Conservation (phyloP, 2,113 vertebrate species). For the Phrynosoma blainvillii region DNA sequence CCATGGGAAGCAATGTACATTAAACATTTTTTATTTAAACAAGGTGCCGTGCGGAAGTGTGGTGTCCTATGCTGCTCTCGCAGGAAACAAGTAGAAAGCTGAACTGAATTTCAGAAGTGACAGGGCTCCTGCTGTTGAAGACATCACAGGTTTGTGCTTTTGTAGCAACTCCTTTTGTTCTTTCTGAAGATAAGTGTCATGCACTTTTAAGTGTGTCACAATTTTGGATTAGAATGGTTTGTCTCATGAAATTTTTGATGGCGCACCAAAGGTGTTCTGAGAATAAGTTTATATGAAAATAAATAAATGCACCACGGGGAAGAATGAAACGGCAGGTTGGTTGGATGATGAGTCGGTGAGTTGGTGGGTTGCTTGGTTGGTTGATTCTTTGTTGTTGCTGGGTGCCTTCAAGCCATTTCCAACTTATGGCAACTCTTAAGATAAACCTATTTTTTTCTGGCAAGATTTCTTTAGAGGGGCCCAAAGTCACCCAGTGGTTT, state of each 20-base stretch:
- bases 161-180: conserved; percentile 7
- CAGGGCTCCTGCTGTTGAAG: conserved; percentile 53
- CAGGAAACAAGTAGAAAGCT: conserved; percentile 76
- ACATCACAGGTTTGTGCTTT: conserved; percentile 73
- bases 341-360: no score
- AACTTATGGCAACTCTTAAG: no score
- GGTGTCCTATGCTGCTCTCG: conserved; percentile 62
- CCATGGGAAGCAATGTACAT: conserved; percentile 5
- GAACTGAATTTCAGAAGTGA: conserved; percentile 66
- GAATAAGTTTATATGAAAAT: background rate
- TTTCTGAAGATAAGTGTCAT: accelerated
- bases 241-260: background rate
- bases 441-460: no score
- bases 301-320: background rate
- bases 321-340: no score
- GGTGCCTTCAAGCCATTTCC: no score
- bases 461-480: no score
- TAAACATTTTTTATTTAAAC: conserved; percentile 19
- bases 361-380: no score
- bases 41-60: conserved; percentile 78
- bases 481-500: no score
- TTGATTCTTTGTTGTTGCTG: no score
- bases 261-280: accelerated
- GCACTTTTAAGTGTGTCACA: background rate
- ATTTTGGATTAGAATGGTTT: background rate